Conservation (phyloP, 2,113 vertebrate genomes). For the Hiodon tergisus region DNA sequence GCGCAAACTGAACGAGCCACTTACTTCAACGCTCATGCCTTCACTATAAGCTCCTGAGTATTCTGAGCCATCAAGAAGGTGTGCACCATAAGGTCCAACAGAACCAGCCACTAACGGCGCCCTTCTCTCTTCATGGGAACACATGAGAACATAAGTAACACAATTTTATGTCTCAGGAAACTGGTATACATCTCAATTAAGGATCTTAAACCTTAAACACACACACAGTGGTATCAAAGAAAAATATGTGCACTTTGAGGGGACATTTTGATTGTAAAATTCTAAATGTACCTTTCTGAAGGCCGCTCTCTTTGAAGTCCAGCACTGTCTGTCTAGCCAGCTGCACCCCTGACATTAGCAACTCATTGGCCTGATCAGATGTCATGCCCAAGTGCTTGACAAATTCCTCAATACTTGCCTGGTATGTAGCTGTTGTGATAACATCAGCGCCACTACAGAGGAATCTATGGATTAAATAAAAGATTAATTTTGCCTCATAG, state of each 20-base stretch:
- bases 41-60: slow-evolving; percentile 65
- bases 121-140: slow-evolving; percentile 40
- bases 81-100: slow-evolving; percentile 68
- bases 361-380: slow-evolving; percentile 50
- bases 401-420: slow-evolving; percentile 70
- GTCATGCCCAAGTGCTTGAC: slow-evolving; percentile 50
- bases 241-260: background rate
- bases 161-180: no score
- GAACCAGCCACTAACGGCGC: slow-evolving; percentile 63
- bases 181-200: no score
- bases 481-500: background rate
- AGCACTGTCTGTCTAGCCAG: slow-evolving; percentile 57
- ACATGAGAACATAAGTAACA: background rate
- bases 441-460: slow-evolving; percentile 67
- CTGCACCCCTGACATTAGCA: slow-evolving; percentile 61
- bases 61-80: slow-evolving; percentile 65
- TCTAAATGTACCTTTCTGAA: slow-evolving; percentile 40
- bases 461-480: slow-evolving; percentile 47
- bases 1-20: background rate
- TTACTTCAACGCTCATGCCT: slow-evolving; percentile 45
- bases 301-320: slow-evolving; percentile 40
- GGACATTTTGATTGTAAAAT: background rate
- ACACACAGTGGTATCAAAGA: no score
- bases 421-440: slow-evolving; percentile 68
- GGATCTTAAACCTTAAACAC: no score